Base-by-base conservation (phyloP, 2,888 invertebrate genomes). In the Lasiommata megera region DNA sequence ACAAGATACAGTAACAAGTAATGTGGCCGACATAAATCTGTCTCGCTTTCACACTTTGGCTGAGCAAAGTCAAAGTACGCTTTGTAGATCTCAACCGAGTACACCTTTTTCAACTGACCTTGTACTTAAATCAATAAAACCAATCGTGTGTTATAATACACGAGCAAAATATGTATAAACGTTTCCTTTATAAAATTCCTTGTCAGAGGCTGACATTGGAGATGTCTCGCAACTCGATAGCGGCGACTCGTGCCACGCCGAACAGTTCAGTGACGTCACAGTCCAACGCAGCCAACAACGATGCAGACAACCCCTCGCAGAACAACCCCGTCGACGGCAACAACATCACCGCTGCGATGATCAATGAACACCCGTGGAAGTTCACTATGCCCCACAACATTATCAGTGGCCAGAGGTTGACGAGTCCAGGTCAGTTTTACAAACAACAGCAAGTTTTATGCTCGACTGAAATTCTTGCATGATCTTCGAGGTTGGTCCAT, bases 171-270 rank as follows among this genome's bases (percentile, higher is more conserved):
- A 23, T 5, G 23, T 23, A 3, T 23, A 23, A 3, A 23, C 23
- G 5, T 23, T 23, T 23, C 5, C 23, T 3, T 23, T 23, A 23
- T 23, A 23, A 23, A 23, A 23, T 23, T 23, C 23, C 8, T 36
- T 12, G 17, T n/a, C 77, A 94, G 94, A 92, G 94, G 60, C 83
- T 95, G 50, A 92, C 94, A 0, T 90, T 94, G 53, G 94, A 95
- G 80, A 93, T 94, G 82, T 93, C 94, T 1, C 92, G 94, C 56
- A 94, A 94, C 79, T 92, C 93, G 0, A 89, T 93, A 18, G 85
- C 92, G n/a, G 92, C 92, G 43, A 92, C 92, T 0, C 79, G 85
- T n/a, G 82, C 74, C 14, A 57, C 71, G 0, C 67, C 72, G 36
- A 67, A 59, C 57, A 61, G 67, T 41, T 62, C 77, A 1, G 67